Evolutionary conservation across 92 coral and sea anemone genomes (phyloP).

Genomic region (Zoanthus solanderi): DNA sequence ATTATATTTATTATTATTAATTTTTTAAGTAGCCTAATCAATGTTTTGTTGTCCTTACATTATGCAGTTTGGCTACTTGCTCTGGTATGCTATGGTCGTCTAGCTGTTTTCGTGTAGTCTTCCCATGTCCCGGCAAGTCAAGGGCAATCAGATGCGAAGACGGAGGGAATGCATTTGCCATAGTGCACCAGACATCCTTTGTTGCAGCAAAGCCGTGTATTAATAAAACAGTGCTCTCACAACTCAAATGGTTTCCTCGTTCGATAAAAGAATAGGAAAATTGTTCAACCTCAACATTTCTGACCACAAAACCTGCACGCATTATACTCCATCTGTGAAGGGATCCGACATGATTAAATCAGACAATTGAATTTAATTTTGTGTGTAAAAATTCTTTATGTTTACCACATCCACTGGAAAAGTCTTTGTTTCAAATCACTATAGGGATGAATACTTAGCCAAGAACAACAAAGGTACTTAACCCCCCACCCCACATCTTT

Average conservation of each 20-base stretch:
- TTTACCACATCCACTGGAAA: no score
- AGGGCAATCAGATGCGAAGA: slow-evolving; percentile 78
- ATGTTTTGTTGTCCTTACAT: slow-evolving; percentile 59
- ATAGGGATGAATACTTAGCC: no score
- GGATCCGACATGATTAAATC: no score
- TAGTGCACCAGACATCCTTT: slow-evolving; percentile 80
- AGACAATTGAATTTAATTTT: no score
- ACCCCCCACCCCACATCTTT: no score
- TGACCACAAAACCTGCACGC: slow-evolving; percentile 72
- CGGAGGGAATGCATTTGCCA: slow-evolving; percentile 74
- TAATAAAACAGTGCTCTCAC: slow-evolving; percentile 63
- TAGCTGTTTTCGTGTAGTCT: slow-evolving; percentile 83
- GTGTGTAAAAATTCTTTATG: no score
- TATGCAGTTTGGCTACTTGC: slow-evolving; percentile 84
- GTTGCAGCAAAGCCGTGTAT: slow-evolving; percentile 92
- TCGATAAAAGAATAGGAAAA: slow-evolving; percentile 84
- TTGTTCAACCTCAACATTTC: slow-evolving; percentile 70
- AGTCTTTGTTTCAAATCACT: no score
- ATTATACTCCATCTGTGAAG: slow-evolving; percentile 60
- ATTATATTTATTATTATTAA: no score
- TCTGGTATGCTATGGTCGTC: slow-evolving; percentile 83
- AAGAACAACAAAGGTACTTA: no score
- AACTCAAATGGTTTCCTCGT: slow-evolving; percentile 61
- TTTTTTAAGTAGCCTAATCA: no score
- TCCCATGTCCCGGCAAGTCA: slow-evolving; percentile 98